phyloP scores from a whole-genome alignment of 2,888 invertebrate genomes.

The Caenorhabditis afra region DNA sequence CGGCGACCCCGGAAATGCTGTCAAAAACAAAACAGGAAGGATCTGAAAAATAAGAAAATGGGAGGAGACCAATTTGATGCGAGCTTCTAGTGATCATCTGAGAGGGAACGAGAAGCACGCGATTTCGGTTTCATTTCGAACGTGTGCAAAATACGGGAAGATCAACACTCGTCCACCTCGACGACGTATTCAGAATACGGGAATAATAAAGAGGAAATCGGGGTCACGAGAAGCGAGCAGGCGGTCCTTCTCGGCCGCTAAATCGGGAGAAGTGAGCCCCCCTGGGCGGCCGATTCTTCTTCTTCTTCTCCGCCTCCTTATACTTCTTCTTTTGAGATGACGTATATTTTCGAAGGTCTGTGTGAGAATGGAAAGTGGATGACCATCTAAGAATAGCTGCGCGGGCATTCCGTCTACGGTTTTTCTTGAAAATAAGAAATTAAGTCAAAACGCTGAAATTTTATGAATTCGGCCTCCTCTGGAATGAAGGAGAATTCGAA shows the following conservation, averaged over 20 bases:
- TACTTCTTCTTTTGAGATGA: constrained; percentile 16
- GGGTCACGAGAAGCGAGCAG: constrained; percentile 6
- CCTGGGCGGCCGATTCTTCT: constrained; percentile 14
- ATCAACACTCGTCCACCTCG: too few species aligned
- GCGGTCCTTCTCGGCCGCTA: constrained; percentile 3
- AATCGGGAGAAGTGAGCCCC: constrained; percentile 21
- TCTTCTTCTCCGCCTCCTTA: background rate
- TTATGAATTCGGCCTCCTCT: too few species aligned
- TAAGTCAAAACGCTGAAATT: background rate
- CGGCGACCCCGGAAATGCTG: constrained; percentile 13
- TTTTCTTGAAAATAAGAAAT: background rate
- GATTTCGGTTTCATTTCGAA: too few species aligned
- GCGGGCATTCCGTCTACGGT: background rate
- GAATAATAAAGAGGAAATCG: constrained; percentile 15
- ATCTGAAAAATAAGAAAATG: background rate
- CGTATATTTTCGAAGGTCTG: constrained; percentile 30
- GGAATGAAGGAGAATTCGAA: too few species aligned
- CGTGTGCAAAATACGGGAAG: too few species aligned
- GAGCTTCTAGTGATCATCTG: too few species aligned
- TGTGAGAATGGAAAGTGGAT: constrained; percentile 11
- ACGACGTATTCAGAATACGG: background rate
- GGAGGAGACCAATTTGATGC: too few species aligned
- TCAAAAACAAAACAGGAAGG: constrained; percentile 7
- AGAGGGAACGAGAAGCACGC: too few species aligned
- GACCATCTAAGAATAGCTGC: constrained; percentile 29